These are phyloP conservation scores for Gymnothorax javanicus DNA, from an alignment of 2,797 vertebrate species.

Conservation along the genomic window DNA sequence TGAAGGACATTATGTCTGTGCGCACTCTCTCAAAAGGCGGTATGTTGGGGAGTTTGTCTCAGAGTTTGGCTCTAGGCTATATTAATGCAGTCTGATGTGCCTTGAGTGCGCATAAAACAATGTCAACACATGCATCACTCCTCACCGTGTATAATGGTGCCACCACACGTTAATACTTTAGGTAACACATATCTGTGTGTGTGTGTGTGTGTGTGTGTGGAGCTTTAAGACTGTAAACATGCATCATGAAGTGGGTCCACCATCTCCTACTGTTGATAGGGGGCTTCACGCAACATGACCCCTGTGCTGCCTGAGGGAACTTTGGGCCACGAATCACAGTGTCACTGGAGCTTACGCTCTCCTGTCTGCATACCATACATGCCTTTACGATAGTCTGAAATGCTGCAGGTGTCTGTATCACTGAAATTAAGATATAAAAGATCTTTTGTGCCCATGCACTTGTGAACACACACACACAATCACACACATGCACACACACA, in stretches of 20 bases:
- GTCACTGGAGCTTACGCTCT: neutral
- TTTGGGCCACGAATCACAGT: neutral
- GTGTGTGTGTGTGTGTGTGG: too few species aligned
- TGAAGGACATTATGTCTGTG: conserved; percentile 36
- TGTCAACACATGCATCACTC: neutral
- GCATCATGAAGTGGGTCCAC: neutral
- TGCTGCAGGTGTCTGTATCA: neutral
- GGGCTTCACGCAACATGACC: neutral
- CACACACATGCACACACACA: neutral
- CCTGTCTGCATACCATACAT: neutral
- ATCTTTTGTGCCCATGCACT: neutral
- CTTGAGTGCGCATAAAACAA: conserved; percentile 26
- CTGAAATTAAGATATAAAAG: neutral
- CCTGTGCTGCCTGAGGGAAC: neutral
- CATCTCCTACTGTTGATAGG: neutral
- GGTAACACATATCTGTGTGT: too few species aligned
- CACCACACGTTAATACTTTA: neutral
- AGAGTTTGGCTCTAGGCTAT: neutral
- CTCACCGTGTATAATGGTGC: neutral
- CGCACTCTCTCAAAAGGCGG: conserved; percentile 21
- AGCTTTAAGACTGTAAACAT: neutral
- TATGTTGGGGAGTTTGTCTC: neutral
- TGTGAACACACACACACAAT: neutral
- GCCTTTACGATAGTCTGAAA: neutral
- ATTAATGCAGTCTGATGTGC: conserved; percentile 22